Base-by-base conservation (phyloP, 2,888 invertebrate genomes). In the Troglohyphantes excavatus region DNA sequence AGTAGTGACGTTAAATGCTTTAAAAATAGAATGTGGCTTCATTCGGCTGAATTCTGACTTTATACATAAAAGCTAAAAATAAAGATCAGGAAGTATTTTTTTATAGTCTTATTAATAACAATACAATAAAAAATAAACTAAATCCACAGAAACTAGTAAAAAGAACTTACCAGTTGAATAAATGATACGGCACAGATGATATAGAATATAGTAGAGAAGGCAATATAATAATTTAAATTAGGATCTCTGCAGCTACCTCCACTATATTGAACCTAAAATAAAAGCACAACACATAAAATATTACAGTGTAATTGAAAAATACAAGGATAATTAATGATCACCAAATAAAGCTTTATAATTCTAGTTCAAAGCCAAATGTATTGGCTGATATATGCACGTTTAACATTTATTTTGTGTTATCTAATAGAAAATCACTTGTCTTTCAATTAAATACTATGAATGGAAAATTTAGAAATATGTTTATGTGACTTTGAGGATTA, bases 1-100 rank as follows among this genome's bases (percentile, higher is more conserved):
- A 27, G 96, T 97, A 91, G 97, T 98, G 87, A 98, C 95, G 92
- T 96, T 95, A 93, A 97, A 97, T 13, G 98, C 97, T 78, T 96
- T 95, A 13, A 97, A 93, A 92, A 97, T 95, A 9, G 96, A 96
- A 0, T 97, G 97, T 76, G 96, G 96, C 94, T 98, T 97, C 93
- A 97, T 95, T 91, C 96, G 95, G 92, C 96, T 95, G 94, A 92
- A 93, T 86, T 93, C 93, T 72, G 92, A 92, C 23, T 92, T 92
- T 21, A 92, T 91, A 63, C 92, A 92, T 2, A 92, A 83, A 9
- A 92, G 83, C 92, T 92, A 39, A 17, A 78, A 84, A 67, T 63
- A 73, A 59, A n/a, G n/a, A 59, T 39, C 17, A 59, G 13, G n/a
- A 53, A 53, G 2, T 0, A 53, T 9, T 13, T 53, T 53, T 9